phyloP scores from a whole-genome alignment of 2,888 invertebrate species.

The Platycheirus albimanus region DNA sequence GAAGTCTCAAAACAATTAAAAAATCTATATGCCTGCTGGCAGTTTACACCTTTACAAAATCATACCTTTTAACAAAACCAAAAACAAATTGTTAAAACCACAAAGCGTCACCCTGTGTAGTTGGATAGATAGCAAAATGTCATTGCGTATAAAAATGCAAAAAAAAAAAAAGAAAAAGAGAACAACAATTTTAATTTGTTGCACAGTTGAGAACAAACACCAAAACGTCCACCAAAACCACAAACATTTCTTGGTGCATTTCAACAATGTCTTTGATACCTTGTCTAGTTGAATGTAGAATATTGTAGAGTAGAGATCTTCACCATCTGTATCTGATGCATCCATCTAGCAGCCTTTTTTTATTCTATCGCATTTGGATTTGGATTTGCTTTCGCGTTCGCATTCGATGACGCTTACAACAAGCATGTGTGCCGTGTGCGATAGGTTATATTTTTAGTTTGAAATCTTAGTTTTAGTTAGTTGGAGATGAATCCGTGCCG shows the following conservation, averaged over 20 bases:
- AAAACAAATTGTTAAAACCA: constrained; percentile 31
- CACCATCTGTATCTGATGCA: constrained; percentile 50
- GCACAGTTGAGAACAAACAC: constrained; percentile 57
- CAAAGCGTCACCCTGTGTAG: constrained; percentile 36
- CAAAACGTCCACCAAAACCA: constrained; percentile 44
- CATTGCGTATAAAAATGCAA: background rate
- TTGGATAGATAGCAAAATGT: background rate
- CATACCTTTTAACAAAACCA: background rate
- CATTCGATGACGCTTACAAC: constrained; percentile 63
- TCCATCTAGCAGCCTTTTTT: constrained; percentile 30
- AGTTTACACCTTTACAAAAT: background rate
- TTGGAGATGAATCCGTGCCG: constrained; percentile 53
- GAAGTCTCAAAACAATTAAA: background rate
- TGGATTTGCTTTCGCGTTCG: too few species aligned
- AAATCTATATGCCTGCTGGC: background rate
- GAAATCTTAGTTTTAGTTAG: constrained; percentile 68
- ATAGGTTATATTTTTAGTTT: constrained; percentile 66
- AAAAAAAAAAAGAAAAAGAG: background rate
- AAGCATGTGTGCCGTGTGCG: constrained; percentile 49
- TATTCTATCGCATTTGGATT: constrained; percentile 29
- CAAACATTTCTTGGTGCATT: constrained; percentile 57
- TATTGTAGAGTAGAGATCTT: background rate
- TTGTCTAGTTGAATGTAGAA: constrained; percentile 34
- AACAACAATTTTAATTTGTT: constrained; percentile 68
- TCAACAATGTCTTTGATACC: constrained; percentile 69